Percentiles rank a stretch among this genome's conserved stretches.
phyloP scores from a whole-genome alignment of 2,113 vertebrate genomes.

The Hystrix cristata region DNA sequence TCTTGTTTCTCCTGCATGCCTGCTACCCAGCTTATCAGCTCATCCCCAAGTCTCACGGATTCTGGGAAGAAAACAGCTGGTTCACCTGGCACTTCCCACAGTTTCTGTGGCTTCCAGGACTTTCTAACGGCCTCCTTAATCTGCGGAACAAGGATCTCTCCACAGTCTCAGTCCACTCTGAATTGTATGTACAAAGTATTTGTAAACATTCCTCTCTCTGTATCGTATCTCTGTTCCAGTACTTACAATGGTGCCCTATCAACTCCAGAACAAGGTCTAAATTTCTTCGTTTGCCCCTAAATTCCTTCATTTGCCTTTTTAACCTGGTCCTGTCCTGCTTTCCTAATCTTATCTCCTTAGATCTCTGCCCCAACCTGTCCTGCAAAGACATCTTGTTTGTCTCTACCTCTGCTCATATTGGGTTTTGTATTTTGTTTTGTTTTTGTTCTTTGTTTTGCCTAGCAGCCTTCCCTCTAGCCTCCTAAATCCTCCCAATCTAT shows the following conservation, averaged over 20 bases:
- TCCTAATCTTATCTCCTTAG: slow-evolving; percentile 63
- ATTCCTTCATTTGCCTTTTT: slow-evolving; percentile 7
- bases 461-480: background rate
- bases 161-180: background rate
- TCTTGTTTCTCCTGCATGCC: background rate
- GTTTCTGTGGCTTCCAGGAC: background rate
- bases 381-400: slow-evolving; percentile 40
- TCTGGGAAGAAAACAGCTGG: background rate
- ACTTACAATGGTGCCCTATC: slow-evolving; percentile 51
- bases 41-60: background rate
- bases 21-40: background rate
- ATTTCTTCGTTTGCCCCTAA: slow-evolving; percentile 32
- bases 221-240: slow-evolving; percentile 46
- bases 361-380: background rate
- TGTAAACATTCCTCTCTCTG: slow-evolving; percentile 52
- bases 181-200: slow-evolving; percentile 49
- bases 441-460: slow-evolving; percentile 21
- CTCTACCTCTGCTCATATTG: slow-evolving; percentile 32
- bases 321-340: slow-evolving; percentile 34
- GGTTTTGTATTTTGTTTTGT: background rate
- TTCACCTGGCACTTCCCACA: background rate
- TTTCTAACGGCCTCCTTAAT: slow-evolving; percentile 38
- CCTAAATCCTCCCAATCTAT: slow-evolving; percentile 29
- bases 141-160: background rate
- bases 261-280: slow-evolving; percentile 54